Conservation (phyloP, 2,797 vertebrate genomes). For the Microctenopoma lineatum region DNA sequence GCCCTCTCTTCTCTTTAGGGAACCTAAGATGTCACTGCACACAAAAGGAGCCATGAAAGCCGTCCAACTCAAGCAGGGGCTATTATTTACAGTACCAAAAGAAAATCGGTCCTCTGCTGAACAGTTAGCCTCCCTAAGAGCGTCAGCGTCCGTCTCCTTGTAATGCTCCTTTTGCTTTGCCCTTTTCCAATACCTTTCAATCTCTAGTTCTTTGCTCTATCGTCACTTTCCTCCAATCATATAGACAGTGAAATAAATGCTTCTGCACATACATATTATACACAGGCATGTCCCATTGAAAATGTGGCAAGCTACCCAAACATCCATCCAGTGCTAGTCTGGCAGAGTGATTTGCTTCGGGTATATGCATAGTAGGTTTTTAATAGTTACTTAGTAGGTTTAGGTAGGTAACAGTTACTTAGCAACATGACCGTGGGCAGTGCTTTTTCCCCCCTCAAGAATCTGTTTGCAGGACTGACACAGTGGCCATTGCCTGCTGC, state of each 20-base stretch:
- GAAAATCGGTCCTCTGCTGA: conserved; percentile 67
- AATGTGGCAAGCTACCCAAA: not conserved
- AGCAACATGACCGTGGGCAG: conserved; percentile 29
- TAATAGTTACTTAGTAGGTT: conserved; percentile 39
- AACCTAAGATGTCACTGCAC: conserved; percentile 78
- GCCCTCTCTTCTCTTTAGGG: conserved; percentile 73
- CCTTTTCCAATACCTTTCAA: conserved; percentile 57
- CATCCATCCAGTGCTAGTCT: not conserved
- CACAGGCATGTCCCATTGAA: not conserved
- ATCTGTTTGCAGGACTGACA: conserved; percentile 3
- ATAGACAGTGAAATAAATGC: too few relatives aligned
- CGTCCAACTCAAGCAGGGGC: conserved; percentile 82
- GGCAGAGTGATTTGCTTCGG: conserved; percentile 20
- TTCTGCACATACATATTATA: not conserved
- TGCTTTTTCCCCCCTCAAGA: not conserved
- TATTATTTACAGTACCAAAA: conserved; percentile 84
- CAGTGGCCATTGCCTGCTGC: not conserved
- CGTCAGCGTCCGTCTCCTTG: conserved; percentile 65
- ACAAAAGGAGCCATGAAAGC: conserved; percentile 81
- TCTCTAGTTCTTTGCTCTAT: conserved; percentile 36
- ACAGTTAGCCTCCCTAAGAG: conserved; percentile 35
- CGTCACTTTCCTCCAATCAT: conserved; percentile 39
- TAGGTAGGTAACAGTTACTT: conserved; percentile 28
- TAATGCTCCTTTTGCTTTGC: conserved; percentile 63
- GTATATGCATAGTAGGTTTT: conserved; percentile 30